Evolutionary conservation across 2,888 invertebrate species (phyloP), one percentile per base, ranked within the genome.

Genomic region (Caenorhabditis sp.): DNA sequence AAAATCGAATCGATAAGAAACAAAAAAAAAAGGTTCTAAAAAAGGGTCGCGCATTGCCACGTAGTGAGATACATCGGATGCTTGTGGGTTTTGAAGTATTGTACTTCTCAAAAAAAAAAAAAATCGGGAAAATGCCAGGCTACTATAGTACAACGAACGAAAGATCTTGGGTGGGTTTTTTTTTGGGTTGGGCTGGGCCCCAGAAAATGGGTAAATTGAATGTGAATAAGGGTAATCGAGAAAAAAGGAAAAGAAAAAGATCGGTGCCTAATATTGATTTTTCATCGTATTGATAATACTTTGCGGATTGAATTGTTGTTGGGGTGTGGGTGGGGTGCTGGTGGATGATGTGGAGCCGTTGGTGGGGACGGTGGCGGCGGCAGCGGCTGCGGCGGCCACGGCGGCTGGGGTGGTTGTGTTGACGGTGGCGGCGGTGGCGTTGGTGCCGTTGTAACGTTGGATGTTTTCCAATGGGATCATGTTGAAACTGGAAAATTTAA

Each of bases 391-490:
- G n/a, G 62, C 60, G n/a, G 63, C 61, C 10, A 67, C 57, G 0
- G 75, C n/a, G 21, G 56, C 57, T 17, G 75, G 50, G 1, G 66
- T 59, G 0, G 64, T 53, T 23, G 62, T 63, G n/a, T 61, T 63
- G 8, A 67, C 57, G 0, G 75, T 64, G 50, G 68, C 59, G 1
- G 70, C 50, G 1, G 70, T 60, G 8, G 65, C 36, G 10, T 25
- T 26, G 26, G 67, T 63, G 1, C 76, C 76, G 59, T 68, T 71
- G 73, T 83, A 83, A 8, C 83, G 84, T 67, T 87, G 85, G 57
- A 87, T 87, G 78, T 85, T 84, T 70, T 87, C 87, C 70, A 87
- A 68, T 21, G 87, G 87, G 3, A 87, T 87, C 87, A 87, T 87
- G 79, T 87, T 87, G 84, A 87, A 87, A 56, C 73, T 70, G 62